phyloP scores from a whole-genome alignment of 1,140 invertebrate species.

The Ostrea denselamellosa region DNA sequence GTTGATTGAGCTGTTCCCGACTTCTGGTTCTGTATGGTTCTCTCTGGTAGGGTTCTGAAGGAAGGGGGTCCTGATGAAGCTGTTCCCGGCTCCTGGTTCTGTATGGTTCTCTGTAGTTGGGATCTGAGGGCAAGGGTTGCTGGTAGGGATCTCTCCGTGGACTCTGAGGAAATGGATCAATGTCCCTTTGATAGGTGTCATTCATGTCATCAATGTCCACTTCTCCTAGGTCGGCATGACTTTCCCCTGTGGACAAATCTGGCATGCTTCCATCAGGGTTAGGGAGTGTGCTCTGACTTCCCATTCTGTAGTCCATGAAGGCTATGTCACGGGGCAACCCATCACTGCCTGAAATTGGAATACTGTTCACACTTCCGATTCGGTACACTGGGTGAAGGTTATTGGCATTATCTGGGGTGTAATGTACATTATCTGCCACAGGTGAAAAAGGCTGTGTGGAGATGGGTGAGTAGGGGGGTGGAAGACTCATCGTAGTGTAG shows the following conservation, averaged over 20 bases:
- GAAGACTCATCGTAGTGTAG: not conserved
- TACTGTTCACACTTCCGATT: slow-evolving; percentile 7
- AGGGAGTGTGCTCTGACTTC: slow-evolving; percentile 18
- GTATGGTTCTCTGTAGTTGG: no score
- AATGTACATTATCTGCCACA: not conserved
- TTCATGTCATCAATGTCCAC: slow-evolving; percentile 24
- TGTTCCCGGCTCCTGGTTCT: not conserved
- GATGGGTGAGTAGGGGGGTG: not conserved
- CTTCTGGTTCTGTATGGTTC: not conserved
- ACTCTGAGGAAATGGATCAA: not conserved
- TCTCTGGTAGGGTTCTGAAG: no score
- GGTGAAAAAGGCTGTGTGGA: not conserved
- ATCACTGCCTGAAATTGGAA: slow-evolving; percentile 20
- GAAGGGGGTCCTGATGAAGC: not conserved
- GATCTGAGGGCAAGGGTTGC: no score
- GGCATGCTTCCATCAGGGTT: slow-evolving; percentile 35
- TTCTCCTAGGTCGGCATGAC: not conserved
- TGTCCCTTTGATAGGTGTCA: slow-evolving; percentile 13
- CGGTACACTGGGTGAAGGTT: slow-evolving; percentile 34
- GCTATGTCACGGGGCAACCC: slow-evolving; percentile 13
- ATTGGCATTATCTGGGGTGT: not conserved
- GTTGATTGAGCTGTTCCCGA: not conserved
- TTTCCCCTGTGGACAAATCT: slow-evolving; percentile 21
- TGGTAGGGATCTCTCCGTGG: no score
- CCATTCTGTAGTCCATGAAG: slow-evolving; percentile 35